These are phyloP conservation scores for Silurus glanis DNA, from an alignment of 2,113 vertebrate genomes.

Conservation along the genomic window DNA sequence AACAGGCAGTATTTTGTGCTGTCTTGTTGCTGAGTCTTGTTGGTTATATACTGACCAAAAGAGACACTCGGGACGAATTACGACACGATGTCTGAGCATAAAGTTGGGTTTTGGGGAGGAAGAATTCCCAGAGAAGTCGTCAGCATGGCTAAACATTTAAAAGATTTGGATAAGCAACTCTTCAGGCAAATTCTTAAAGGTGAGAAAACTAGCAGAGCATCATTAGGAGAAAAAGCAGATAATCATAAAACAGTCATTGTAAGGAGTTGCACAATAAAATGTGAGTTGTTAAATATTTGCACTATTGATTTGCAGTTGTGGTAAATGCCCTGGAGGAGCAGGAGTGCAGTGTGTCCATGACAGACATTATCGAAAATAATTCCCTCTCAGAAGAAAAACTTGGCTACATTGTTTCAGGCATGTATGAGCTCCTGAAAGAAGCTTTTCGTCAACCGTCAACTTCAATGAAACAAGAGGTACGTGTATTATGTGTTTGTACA, in stretches of 20 bases:
- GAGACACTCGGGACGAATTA: neutral
- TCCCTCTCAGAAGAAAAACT: slow-evolving; percentile 75
- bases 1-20: neutral
- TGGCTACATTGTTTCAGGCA: slow-evolving; percentile 76
- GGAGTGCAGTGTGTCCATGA: slow-evolving; percentile 77
- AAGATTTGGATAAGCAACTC: slow-evolving; percentile 22
- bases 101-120: neutral
- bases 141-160: slow-evolving; percentile 4
- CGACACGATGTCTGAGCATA: slow-evolving; percentile 1
- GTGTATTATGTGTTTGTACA: neutral
- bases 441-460: slow-evolving; percentile 75
- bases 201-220: neutral
- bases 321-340: slow-evolving; percentile 81
- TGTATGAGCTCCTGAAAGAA: slow-evolving; percentile 77
- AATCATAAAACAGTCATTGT: neutral
- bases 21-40: neutral
- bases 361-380: slow-evolving; percentile 67
- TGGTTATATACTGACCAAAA: neutral
- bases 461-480: slow-evolving; percentile 78
- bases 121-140: neutral
- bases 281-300: neutral
- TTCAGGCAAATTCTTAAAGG: slow-evolving; percentile 8
- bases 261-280: neutral
- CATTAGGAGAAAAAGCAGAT: too few species aligned
- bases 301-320: slow-evolving; percentile 69